Evolutionary conservation across 1,140 invertebrate species (phyloP), one percentile per base, ranked within the genome.

Genomic region (Pachypsylla venusta): DNA sequence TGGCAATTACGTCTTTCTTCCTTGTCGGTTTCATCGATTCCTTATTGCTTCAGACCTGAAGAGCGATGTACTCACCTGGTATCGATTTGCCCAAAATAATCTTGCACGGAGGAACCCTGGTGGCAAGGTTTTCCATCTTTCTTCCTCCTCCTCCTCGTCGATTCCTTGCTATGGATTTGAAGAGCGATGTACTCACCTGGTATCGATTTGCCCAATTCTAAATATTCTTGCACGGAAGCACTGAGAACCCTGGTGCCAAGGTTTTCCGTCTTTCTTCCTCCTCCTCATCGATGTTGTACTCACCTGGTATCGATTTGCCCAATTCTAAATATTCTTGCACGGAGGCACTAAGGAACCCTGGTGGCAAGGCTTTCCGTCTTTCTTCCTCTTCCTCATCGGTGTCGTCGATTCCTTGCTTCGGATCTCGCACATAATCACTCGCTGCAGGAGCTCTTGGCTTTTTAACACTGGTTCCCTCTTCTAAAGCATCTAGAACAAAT

Each of bases 251-350:
- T n/a, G n/a, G n/a, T 57, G 84, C 79, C 35, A 61, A 57, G 12
- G 57, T 58, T 2, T 55, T 56, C 14, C 63, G 62, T 5, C 64
- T 62, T 20, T 65, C 61, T 35, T 62, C 56, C 55, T 64, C 62
- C 13, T 62, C 65, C 59, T 64, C 56, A n/a, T n/a, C n/a, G 30
- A 10, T 10, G 16, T 35, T 12, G 35, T 69, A 74, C 74, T 74
- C 77, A 89, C 86, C 87, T 66, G 87, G 87, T 74, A 89, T 89
- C 58, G 85, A 87, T 77, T 87, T 87, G 61, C 87, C 87, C 54
- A 89, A 76, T 73, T 88, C 85, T 53, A 89, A 76, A 71, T 88
- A 88, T 71, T 87, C 85, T 54, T 83, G 77, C 19, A 89, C 85
- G 2, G 85, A 89, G 35, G 85, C 84, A 68, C 84, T 88, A 57